Evolutionary conservation across 2,113 vertebrate species (phyloP).

Genomic region (Hypanus sabinus): DNA sequence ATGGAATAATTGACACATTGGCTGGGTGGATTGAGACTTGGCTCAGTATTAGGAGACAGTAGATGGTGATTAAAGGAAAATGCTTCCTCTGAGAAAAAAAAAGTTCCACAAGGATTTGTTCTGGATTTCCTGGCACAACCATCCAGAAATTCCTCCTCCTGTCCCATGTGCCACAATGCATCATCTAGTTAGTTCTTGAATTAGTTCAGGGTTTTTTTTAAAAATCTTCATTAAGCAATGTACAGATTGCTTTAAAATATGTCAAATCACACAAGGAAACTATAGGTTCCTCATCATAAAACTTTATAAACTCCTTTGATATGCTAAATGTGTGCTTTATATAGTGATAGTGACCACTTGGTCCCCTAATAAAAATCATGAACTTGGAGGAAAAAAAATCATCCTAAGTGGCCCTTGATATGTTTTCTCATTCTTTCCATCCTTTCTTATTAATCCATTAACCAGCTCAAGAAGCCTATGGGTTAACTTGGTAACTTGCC

Average conservation of each 20-base stretch:
- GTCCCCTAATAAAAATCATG: no score
- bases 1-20: slow-evolving; percentile 27
- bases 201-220: neutral
- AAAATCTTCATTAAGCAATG: neutral
- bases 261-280: neutral
- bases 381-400: no score
- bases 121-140: neutral
- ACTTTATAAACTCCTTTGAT: no score
- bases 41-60: neutral
- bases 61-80: neutral
- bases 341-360: no score
- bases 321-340: no score
- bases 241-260: neutral
- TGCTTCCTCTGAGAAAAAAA: neutral
- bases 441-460: no score
- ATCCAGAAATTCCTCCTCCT: neutral
- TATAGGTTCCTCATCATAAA: neutral
- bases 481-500: no score
- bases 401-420: no score
- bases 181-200: neutral
- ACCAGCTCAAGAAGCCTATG: no score
- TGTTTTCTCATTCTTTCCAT: no score
- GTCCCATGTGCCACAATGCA: neutral
- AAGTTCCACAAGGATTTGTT: neutral
- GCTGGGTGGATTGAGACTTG: neutral